Base-by-base conservation (phyloP, 2,888 invertebrate genomes). In the Tenthredo mesomela region DNA sequence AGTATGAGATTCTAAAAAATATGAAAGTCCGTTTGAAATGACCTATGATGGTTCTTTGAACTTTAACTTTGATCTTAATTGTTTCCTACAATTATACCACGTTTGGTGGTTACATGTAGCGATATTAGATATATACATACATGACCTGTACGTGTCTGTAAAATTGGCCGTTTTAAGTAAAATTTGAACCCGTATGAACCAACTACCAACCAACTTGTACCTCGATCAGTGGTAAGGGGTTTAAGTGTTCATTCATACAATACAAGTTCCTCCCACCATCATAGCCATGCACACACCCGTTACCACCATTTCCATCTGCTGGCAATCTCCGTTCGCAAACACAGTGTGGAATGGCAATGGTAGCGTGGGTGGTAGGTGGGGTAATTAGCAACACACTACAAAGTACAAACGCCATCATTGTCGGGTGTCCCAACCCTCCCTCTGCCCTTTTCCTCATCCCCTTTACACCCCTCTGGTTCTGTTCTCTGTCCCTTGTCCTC, bases 301-400 rank as follows among this genome's bases (percentile, higher is more conserved):
- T 77, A 77, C 77, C 77, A 33, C 33, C 37, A 80, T 80, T 80
- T 80, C 61, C 80, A 80, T 80, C 61, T 25, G 80, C 18, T 61
- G 61, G 80, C 80, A 80, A 61, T 80, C 80, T 61, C 61, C 80
- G 80, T 80, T 37, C 37, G 80, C 58, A 80, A 80, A 80, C 80
- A 70, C 29, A 65, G 80, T 80, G 40, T 58, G 80, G 58, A n/a
- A 65, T 61, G 40, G 80, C 61, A 61, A 50, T 80, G 18, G 82
- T 82, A 40, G 37, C 43, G 84, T 86, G 84, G 87, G 85, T 85
- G 87, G 84, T 86, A 85, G 87, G 86, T 85, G 87, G 85, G 89
- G 90, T 90, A 91, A 91, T 91, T 91, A 91, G 89, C 88, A 87
- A 87, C 88, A 87, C 86, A 87, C 87, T 89, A 88, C 88, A 88